Base-by-base conservation (phyloP, 2,797 vertebrate species). In the Lutjanus argentimaculatus region DNA sequence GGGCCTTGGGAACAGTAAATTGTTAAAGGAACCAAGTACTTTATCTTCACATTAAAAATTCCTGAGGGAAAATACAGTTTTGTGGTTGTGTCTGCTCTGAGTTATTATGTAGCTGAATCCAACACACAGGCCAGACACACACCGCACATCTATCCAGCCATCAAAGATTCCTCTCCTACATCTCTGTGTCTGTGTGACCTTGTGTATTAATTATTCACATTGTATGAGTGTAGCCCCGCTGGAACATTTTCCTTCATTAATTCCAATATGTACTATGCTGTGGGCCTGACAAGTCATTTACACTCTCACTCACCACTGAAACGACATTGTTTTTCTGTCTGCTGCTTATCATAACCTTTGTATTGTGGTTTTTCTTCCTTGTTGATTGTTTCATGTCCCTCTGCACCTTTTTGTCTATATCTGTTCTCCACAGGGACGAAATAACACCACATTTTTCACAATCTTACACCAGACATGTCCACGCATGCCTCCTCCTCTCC, bases 211-310 rank as follows among this genome's bases (percentile, higher is more conserved):
- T 90, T 85, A 93, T 92, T 89, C 75, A 93, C 58, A 79, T 46
- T 79, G 75, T 85, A 80, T 80, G 80, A 91, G 75, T 88, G 84
- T 85, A 74, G 83, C 75, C 77, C 65, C 65, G 15, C 70, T 52
- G 59, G 84, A 88, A 88, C 80, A 90, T 80, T 86, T 90, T 58
- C 77, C 69, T 82, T 89, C 80, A 92, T 93, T 93, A 90, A 88
- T 89, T 91, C 87, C 75, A 88, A 90, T 86, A 87, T 88, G 87
- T 89, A 75, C 59, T 53, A 73, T 16, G 75, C 81, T 78, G 75
- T 78, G 75, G 84, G 83, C 81, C 82, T 76, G 79, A 91, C 85
- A 85, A 85, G 67, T 87, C 81, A 90, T 93, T 89, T 89, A 67
- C 67, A 77, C 72, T 72, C 65, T 72, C 15, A 21, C 53, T 70